Base-by-base conservation (phyloP, 2,888 invertebrate genomes). In the Lycaena phlaeas region DNA sequence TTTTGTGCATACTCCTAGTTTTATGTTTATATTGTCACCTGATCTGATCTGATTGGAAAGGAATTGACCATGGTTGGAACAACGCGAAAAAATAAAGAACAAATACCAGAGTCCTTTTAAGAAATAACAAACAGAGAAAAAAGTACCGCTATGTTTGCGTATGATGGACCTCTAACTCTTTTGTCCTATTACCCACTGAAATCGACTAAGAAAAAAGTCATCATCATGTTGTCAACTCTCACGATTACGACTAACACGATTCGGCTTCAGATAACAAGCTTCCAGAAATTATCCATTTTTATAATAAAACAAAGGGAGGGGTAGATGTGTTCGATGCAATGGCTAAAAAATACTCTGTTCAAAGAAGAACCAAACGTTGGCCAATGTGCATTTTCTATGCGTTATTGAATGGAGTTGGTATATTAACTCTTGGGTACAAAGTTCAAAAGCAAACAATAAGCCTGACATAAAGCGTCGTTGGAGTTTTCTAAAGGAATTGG, bases 331-430 rank as follows among this genome's bases (percentile, higher is more conserved):
- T 28, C 6, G 28, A 28, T 14, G 28, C 28, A 14, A 28, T 28
- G 28, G 11, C 28, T 6, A 14, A 28, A 28, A 28, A 28, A 12
- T 31, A 18, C 9, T 31, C 14, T n/a, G 18, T 31, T n/a, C 17
- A 17, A 17, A n/a, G 31, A 31, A 31, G 17, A 31, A 31, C 31
- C 17, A 31, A 11, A 17, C 31, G 36, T 12, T 25, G 25, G 36
- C 17, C 36, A 12, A 36, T 36, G 36, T 25, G 11, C 7, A 25
- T 18, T 12, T 36, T 36, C 12, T 25, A 25, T 25, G 36, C 25
- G 4, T 9, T 36, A 25, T 31, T 31, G n/a, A 31, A 31, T 17
- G 31, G 9, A 10, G 3, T 31, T 4, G 31, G 17, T 11, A 31
- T 31, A 14, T n/a, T n/a, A 31, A 31, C 12, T 31, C 31, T 17